Evolutionary conservation across 2,888 invertebrate genomes (phyloP).

Genomic region (Diadegma fenestrale): DNA sequence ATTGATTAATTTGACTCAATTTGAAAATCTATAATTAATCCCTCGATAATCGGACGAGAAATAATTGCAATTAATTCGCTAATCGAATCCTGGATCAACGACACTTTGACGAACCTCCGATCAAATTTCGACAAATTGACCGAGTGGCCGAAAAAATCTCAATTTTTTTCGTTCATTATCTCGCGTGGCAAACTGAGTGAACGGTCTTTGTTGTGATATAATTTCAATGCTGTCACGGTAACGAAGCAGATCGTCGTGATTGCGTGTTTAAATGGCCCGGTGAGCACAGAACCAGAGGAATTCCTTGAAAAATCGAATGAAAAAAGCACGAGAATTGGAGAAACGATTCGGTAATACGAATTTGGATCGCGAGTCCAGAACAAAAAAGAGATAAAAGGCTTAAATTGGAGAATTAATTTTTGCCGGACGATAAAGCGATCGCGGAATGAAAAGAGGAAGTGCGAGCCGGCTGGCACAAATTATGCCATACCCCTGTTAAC

Average conservation of each 20-base stretch:
- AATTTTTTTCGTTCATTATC: neutral
- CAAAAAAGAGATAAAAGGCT: neutral
- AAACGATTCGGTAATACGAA: conserved; percentile 14
- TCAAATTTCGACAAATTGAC: neutral
- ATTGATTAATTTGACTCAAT: neutral
- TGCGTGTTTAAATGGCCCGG: conserved; percentile 34
- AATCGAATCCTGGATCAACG: neutral
- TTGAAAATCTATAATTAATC: neutral
- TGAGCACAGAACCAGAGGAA: neutral
- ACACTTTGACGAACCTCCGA: neutral
- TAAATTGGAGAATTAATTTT: conserved; percentile 32
- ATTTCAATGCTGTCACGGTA: conserved; percentile 29
- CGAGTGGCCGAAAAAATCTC: neutral
- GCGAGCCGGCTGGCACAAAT: conserved; percentile 71
- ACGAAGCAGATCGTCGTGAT: conserved; percentile 50
- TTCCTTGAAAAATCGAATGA: neutral
- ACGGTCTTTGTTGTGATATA: conserved; percentile 30
- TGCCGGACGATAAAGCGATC: conserved; percentile 57
- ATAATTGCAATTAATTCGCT: neutral
- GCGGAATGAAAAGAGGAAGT: conserved; percentile 71
- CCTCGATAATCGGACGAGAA: neutral
- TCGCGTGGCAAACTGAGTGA: conserved; percentile 39
- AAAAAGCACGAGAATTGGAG: conserved; percentile 9
- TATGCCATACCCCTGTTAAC: conserved; percentile 79
- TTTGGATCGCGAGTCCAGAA: neutral